Conservation (phyloP, 2,113 vertebrate species). For the Nesospiza acunhae region DNA sequence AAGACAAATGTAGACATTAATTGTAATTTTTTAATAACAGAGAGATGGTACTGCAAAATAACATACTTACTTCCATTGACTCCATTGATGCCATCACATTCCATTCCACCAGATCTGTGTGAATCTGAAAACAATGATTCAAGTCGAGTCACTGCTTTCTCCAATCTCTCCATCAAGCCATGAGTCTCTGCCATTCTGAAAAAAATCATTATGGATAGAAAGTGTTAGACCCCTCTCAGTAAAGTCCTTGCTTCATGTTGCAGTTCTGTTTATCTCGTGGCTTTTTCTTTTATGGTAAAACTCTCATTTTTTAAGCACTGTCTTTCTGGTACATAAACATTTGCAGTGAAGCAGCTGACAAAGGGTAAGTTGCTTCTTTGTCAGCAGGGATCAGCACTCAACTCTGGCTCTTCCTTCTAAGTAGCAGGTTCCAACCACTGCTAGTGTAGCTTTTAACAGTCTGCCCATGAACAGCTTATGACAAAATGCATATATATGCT, state of each 20-base stretch:
- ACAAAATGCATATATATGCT: background rate
- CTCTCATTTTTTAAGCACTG: background rate
- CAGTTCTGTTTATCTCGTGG: background rate
- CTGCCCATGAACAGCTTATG: background rate
- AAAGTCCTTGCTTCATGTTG: background rate
- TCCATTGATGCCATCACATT: constrained; percentile 74
- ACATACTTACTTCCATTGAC: constrained; percentile 79
- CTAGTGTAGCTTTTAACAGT: background rate
- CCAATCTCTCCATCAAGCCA: constrained; percentile 87
- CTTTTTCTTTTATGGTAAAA: background rate
- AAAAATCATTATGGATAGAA: background rate
- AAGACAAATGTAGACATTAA: background rate
- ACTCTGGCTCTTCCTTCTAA: background rate
- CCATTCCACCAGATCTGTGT: constrained; percentile 55
- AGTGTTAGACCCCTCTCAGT: background rate
- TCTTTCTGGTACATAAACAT: background rate
- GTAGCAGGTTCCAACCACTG: background rate
- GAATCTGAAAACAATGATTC: constrained; percentile 81
- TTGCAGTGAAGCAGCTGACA: background rate
- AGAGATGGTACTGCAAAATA: background rate
- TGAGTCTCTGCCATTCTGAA: constrained; percentile 83
- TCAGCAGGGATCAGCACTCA: background rate
- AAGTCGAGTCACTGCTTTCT: constrained; percentile 87
- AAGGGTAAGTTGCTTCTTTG: background rate
- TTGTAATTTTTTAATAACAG: background rate